These are phyloP conservation scores for Aphaenogaster floridana DNA, from an alignment of 1,140 invertebrate species.

Conservation along the genomic window DNA sequence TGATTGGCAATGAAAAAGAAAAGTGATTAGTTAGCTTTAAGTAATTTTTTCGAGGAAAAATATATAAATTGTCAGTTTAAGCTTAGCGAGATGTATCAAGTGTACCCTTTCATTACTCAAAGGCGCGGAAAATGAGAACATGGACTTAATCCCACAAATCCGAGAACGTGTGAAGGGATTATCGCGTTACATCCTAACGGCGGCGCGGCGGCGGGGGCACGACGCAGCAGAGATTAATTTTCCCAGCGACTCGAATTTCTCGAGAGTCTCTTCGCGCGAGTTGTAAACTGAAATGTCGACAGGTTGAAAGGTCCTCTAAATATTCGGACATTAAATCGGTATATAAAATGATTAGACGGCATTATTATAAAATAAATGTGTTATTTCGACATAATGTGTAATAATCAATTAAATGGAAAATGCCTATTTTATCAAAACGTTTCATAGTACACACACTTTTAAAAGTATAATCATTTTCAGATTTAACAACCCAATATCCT, in stretches of 20 bases:
- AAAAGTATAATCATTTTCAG: not conserved
- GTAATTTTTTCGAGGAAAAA: not conserved
- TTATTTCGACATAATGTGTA: not conserved
- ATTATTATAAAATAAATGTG: not conserved
- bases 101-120: slow-evolving; percentile 41
- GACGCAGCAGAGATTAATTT: slow-evolving; percentile 36
- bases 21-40: not conserved
- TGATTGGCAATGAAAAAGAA: not conserved
- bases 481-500: not conserved
- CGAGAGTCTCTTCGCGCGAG: not conserved
- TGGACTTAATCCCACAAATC: slow-evolving; percentile 46
- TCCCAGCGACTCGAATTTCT: slow-evolving; percentile 45
- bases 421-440: not conserved
- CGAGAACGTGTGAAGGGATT: slow-evolving; percentile 42
- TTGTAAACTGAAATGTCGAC: slow-evolving; percentile 7
- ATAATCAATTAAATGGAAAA: not conserved
- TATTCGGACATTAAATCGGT: not conserved
- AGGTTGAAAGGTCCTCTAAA: not conserved
- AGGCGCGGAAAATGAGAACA: slow-evolving; percentile 42
- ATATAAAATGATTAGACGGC: not conserved
- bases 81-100: slow-evolving; percentile 6
- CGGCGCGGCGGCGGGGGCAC: too few relatives aligned
- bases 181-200: slow-evolving; percentile 44
- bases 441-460: not conserved
- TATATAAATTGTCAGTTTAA: slow-evolving; percentile 26